These are phyloP conservation scores for Holacanthella duospinosa DNA, from an alignment of 2,888 invertebrate species.

Conservation along the genomic window DNA sequence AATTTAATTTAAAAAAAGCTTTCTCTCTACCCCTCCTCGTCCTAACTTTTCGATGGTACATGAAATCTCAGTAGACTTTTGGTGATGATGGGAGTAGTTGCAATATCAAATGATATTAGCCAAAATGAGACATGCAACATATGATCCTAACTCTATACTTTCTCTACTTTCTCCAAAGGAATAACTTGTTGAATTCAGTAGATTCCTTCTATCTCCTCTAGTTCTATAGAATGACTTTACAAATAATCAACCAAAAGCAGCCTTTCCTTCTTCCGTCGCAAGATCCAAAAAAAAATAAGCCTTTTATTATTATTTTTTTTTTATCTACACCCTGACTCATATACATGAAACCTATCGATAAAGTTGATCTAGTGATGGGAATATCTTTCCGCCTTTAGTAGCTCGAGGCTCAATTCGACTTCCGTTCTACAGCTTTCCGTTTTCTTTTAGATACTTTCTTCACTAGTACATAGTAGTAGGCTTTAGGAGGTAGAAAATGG, in stretches of 20 bases:
- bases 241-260: not conserved
- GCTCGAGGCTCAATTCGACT: too few species aligned
- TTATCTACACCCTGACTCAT: too few species aligned
- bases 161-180: not conserved
- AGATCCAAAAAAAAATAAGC: too few species aligned
- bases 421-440: too few species aligned
- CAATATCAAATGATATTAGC: not conserved
- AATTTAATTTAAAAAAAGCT: too few species aligned
- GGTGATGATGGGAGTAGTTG: too few species aligned
- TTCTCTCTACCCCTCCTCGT: too few species aligned
- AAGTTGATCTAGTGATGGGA: not conserved
- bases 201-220: not conserved
- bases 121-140: not conserved
- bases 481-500: too few species aligned
- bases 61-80: too few species aligned
- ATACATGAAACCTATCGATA: not conserved
- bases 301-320: not conserved
- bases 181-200: constrained; percentile 4
- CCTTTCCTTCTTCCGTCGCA: not conserved
- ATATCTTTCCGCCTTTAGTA: not conserved
- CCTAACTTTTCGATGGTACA: too few species aligned
- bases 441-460: too few species aligned
- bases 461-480: too few species aligned
- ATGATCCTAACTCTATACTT: not conserved
- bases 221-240: not conserved